A percentile compares a stretch with the other conserved stretches of the same genome.
These are phyloP conservation scores for Bubo scandiacus DNA, from an alignment of 2,113 vertebrate species.

Conservation along the genomic window DNA sequence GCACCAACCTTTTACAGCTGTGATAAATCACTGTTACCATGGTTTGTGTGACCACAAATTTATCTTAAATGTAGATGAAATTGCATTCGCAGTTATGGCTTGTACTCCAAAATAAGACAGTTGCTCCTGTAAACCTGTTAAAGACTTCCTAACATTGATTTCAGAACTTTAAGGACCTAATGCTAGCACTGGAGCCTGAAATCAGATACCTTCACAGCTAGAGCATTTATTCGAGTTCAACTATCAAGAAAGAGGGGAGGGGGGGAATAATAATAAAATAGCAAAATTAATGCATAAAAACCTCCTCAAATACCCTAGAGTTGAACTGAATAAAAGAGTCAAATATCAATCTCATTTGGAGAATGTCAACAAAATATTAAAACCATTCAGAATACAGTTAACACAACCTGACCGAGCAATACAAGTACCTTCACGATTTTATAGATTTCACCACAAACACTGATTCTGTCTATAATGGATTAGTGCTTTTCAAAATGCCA, in stretches of 20 bases:
- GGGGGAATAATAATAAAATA: not conserved
- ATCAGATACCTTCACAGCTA: not conserved
- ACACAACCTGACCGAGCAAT: not conserved
- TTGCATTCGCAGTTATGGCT: not conserved
- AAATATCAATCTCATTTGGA: not conserved
- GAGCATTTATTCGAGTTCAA: not conserved
- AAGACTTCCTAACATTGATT: not conserved
- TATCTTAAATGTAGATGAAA: not conserved
- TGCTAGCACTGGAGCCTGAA: not conserved
- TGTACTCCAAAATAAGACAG: not conserved
- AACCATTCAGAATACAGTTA: not conserved
- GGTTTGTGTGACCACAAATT: not conserved
- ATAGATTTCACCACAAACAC: not conserved
- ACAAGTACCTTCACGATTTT: not conserved
- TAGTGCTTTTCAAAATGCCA: not conserved
- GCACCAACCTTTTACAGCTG: not conserved
- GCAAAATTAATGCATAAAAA: not conserved
- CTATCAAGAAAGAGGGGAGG: not conserved
- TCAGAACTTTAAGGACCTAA: not conserved
- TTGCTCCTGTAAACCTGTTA: not conserved
- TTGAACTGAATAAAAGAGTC: not conserved
- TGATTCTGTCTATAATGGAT: not conserved
- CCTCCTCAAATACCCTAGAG: not conserved
- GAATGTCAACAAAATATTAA: not conserved
- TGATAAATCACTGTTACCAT: slow-evolving; percentile 21